phyloP scores from a whole-genome alignment of 2,888 invertebrate species.

The Ferdinandea cuprea region DNA sequence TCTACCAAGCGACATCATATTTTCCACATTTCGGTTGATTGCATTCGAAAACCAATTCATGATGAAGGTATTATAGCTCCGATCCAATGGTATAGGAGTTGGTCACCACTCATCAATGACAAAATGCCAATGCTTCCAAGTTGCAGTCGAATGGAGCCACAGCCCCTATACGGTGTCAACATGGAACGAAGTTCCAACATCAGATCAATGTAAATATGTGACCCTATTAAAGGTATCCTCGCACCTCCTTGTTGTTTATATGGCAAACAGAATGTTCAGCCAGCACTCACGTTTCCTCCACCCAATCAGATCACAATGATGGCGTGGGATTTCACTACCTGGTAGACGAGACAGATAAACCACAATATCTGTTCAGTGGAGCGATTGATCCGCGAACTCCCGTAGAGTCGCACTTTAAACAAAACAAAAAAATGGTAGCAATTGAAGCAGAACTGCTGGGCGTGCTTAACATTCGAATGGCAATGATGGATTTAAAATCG shows the following conservation, averaged over 20 bases:
- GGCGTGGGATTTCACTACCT: conserved; percentile 88
- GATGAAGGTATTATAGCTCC: conserved; percentile 30
- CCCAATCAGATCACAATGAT: conserved; percentile 85
- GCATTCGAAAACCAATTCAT: conserved; percentile 79
- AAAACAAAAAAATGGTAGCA: too few relatives aligned
- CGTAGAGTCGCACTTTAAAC: conserved; percentile 86
- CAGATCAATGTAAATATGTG: conserved; percentile 88
- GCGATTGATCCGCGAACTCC: conserved; percentile 86
- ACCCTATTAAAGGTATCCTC: conserved; percentile 86
- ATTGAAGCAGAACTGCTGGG: too few relatives aligned
- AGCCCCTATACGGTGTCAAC: conserved; percentile 89
- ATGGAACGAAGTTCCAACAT: conserved; percentile 88
- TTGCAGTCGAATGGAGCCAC: conserved; percentile 86
- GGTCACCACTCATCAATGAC: conserved; percentile 87
- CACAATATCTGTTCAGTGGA: conserved; percentile 88
- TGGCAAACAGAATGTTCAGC: conserved; percentile 19
- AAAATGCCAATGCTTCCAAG: conserved; percentile 88
- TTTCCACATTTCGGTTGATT: conserved; percentile 85
- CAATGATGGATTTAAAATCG: too few relatives aligned
- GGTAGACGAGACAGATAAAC: conserved; percentile 84
- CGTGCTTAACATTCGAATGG: too few relatives aligned
- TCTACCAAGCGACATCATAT: conserved; percentile 82
- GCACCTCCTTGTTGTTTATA: background rate
- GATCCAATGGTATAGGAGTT: conserved; percentile 84
- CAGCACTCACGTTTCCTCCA: conserved; percentile 4